phyloP scores from a whole-genome alignment of 2,888 invertebrate genomes.

The Coelinius sp. region DNA sequence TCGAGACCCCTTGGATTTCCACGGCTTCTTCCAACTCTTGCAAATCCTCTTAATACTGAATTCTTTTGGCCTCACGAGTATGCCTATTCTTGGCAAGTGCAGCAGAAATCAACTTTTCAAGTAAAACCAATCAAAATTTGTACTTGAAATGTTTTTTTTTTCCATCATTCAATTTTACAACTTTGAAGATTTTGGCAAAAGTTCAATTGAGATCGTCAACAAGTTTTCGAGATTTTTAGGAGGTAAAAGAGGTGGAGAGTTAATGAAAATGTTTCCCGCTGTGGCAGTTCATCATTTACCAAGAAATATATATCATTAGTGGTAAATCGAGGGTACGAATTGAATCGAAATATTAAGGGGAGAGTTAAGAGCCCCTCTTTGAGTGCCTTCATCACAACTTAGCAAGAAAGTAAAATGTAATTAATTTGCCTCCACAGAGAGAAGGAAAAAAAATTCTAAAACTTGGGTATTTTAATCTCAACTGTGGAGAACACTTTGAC shows the following conservation, averaged over 20 bases:
- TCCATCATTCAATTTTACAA: no score
- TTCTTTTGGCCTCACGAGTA: slow-evolving; percentile 69
- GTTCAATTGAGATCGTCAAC: neutral
- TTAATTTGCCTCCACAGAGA: neutral
- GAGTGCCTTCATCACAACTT: slow-evolving; percentile 19
- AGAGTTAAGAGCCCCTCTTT: slow-evolving; percentile 26
- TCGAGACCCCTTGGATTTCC: slow-evolving; percentile 69
- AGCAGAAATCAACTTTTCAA: neutral
- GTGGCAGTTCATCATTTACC: slow-evolving; percentile 57
- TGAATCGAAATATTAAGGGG: slow-evolving; percentile 24
- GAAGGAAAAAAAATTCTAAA: neutral
- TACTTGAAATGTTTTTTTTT: neutral
- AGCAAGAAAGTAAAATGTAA: neutral
- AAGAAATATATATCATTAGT: slow-evolving; percentile 55
- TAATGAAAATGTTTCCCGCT: slow-evolving; percentile 66
- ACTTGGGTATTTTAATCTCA: neutral
- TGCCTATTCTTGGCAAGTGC: slow-evolving; percentile 39
- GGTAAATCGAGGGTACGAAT: slow-evolving; percentile 37
- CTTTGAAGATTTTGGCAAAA: neutral
- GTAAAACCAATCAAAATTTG: neutral
- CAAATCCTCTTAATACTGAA: slow-evolving; percentile 71
- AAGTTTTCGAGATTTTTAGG: neutral
- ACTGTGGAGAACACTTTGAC: neutral
- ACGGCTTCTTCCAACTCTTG: slow-evolving; percentile 68
- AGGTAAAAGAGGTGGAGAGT: slow-evolving; percentile 48